Evolutionary conservation across 2,797 vertebrate genomes (phyloP), one percentile per base, ranked within the genome.

Genomic region (Clarias fuscus): DNA sequence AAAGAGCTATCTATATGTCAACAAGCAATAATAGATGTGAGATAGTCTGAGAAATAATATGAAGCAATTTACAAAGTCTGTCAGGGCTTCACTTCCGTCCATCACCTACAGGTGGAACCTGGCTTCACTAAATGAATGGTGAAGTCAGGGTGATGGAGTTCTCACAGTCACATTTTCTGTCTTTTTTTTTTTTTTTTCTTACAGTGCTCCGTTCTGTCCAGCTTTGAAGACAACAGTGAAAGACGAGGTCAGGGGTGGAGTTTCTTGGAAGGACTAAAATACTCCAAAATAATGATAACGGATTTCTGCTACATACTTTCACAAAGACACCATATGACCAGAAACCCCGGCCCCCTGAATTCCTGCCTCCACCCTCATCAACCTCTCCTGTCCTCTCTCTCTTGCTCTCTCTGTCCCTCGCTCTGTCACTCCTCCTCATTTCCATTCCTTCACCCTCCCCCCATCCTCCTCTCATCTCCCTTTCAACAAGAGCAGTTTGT

Each of bases 401-500:
- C 76, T 56, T 22, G 58, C 53, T 48, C 37, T 37, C 22, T 67
- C 22, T 82, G 7, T 75, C 59, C 65, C 71, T 62, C n/a, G 68
- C 70, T 79, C 79, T 77, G 56, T 83, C 67, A 77, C 86, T 83
- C 86, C 75, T 84, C 75, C 85, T 72, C 70, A 83, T 87, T 90
- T 87, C 62, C 83, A 86, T 84, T 85, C 88, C 85, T 75, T 85
- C 84, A 82, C 85, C 58, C 82, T 88, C 83, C 82, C 85, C 92
- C 92, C 94, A 91, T 82, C 87, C 85, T 89, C 84, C 85, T 89
- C 90, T 85, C 78, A 0, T 87, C 89, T 92, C 92, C 81, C 94
- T 95, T 95, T 95, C 94, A 96, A 95, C 78, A 90, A 92, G 93
- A 93, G 87, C 93, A 93, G 95, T 95, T 96, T 97, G 96, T 95